Evolutionary conservation across 1,140 invertebrate genomes (phyloP).

Genomic region (Drosophila ficusphila): DNA sequence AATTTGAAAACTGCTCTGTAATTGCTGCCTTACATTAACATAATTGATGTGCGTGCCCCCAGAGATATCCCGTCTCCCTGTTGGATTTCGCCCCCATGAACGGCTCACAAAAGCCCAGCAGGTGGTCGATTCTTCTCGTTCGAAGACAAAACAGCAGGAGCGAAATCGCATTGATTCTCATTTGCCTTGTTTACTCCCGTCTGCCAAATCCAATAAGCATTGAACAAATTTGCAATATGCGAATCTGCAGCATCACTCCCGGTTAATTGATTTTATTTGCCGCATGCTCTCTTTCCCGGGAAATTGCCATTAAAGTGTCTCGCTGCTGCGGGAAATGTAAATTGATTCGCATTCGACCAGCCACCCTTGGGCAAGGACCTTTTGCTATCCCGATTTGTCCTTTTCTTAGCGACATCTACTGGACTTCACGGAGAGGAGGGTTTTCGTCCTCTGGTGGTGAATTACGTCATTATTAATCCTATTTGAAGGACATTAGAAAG

Average conservation of each 20-base stretch:
- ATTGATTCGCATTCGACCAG: slow-evolving; percentile 26
- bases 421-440: not conserved
- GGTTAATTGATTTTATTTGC: slow-evolving; percentile 75
- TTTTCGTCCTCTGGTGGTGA: slow-evolving; percentile 25
- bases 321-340: slow-evolving; percentile 17
- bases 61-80: slow-evolving; percentile 15
- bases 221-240: slow-evolving; percentile 52
- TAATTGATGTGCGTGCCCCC: slow-evolving; percentile 66
- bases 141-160: slow-evolving; percentile 26
- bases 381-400: not conserved
- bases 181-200: slow-evolving; percentile 48
- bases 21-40: slow-evolving; percentile 74
- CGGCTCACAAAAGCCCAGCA: slow-evolving; percentile 63
- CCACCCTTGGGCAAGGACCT: slow-evolving; percentile 3
- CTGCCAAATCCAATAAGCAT: slow-evolving; percentile 76
- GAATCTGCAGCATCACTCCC: slow-evolving; percentile 72
- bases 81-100: not conserved
- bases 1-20: slow-evolving; percentile 61
- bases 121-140: slow-evolving; percentile 46
- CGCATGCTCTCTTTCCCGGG: slow-evolving; percentile 13
- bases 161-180: slow-evolving; percentile 66
- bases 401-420: slow-evolving; percentile 42
- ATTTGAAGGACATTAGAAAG: slow-evolving; percentile 67
- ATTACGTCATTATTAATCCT: not conserved
- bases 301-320: slow-evolving; percentile 20